These are phyloP conservation scores for Oophaga sylvatica DNA, from an alignment of 2,797 vertebrate species.

Conservation along the genomic window DNA sequence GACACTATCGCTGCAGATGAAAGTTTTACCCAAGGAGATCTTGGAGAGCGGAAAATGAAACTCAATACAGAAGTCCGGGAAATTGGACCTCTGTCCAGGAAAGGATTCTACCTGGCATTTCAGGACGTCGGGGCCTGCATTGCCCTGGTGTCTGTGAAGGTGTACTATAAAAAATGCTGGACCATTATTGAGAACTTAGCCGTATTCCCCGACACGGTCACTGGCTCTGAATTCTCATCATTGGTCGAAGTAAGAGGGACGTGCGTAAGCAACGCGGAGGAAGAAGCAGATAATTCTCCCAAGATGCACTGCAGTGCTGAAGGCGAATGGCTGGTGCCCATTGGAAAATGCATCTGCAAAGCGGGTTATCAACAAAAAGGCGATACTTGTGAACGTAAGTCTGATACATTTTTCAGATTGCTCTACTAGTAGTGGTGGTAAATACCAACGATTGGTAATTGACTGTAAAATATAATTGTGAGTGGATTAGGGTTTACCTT, in stretches of 20 bases:
- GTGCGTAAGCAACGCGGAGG: conserved; percentile 93
- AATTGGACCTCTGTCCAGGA: conserved; percentile 92
- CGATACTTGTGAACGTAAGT: conserved; percentile 97
- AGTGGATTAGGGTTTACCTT: neutral
- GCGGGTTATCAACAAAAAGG: conserved; percentile 98
- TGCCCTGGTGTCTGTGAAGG: conserved; percentile 97
- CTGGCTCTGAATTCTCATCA: conserved; percentile 97
- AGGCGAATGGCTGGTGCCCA: conserved; percentile 98
- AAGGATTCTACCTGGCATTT: conserved; percentile 98
- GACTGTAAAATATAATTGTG: neutral
- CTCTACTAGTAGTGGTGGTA: neutral
- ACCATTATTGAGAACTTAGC: conserved; percentile 99
- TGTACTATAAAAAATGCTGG: conserved; percentile 99
- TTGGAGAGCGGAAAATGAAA: conserved; percentile 99
- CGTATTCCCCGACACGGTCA: conserved; percentile 97
- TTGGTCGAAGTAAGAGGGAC: conserved; percentile 96
- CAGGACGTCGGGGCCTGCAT: conserved; percentile 98
- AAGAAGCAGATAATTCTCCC: conserved; percentile 95
- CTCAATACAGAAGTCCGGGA: conserved; percentile 98
- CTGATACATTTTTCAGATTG: conserved; percentile 24
- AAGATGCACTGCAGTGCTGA: conserved; percentile 99
- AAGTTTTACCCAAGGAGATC: conserved; percentile 99
- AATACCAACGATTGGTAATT: neutral
- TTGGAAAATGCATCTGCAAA: conserved; percentile 99
- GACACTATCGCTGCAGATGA: conserved; percentile 99